Evolutionary conservation across 2,888 invertebrate species (phyloP).

Genomic region (Allacma fusca): DNA sequence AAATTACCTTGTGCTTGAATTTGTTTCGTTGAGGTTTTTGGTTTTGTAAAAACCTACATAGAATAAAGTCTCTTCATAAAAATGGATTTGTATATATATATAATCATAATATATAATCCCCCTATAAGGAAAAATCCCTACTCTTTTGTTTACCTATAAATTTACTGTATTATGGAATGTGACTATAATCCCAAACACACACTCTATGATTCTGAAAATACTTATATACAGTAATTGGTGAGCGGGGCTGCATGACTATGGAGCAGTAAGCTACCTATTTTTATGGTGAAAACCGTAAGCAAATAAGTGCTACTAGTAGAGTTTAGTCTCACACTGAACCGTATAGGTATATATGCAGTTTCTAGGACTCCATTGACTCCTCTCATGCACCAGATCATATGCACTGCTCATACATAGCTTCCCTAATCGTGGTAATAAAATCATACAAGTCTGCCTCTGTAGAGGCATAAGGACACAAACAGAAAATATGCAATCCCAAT

Average conservation of each 20-base stretch:
- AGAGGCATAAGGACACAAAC: conserved; percentile 16
- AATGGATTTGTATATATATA: conserved; percentile 3
- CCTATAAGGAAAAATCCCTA: background rate
- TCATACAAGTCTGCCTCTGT: conserved; percentile 10
- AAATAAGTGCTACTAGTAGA: background rate
- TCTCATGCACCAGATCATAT: background rate
- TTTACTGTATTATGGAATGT: background rate
- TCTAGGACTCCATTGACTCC: too few species aligned
- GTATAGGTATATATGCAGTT: background rate
- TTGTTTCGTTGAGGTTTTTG: conserved; percentile 19
- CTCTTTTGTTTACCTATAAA: background rate
- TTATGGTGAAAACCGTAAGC: conserved; percentile 1
- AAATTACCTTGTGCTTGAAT: conserved; percentile 27
- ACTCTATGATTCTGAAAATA: conserved; percentile 31
- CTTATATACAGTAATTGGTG: background rate
- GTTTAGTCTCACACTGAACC: background rate
- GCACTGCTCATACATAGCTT: background rate
- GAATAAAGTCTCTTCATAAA: background rate
- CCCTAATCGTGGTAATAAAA: background rate
- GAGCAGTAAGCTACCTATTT: background rate
- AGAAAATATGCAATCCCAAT: conserved; percentile 39
- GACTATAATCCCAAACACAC: background rate
- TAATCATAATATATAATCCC: background rate
- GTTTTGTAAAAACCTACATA: conserved; percentile 16
- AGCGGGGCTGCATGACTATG: background rate